Conservation (phyloP, 2,797 vertebrate genomes). For the Chloroceryle inda region DNA sequence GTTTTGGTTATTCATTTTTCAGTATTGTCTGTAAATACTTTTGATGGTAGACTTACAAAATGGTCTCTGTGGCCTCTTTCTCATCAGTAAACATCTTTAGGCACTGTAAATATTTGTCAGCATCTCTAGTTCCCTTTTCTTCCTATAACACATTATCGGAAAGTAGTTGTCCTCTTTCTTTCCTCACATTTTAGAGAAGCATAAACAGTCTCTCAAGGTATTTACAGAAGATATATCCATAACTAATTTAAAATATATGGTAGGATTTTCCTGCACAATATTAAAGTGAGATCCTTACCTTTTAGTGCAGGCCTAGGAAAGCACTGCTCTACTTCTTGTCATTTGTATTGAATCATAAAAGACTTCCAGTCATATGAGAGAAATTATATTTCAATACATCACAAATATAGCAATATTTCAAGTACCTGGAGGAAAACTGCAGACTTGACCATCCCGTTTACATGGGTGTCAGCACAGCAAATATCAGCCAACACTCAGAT, state of each 20-base stretch:
- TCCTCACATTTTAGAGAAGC: background rate
- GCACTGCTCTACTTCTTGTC: background rate
- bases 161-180: background rate
- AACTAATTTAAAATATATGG: background rate
- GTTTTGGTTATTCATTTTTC: background rate
- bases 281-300: background rate
- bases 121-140: background rate
- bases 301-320: background rate
- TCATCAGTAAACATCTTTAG: background rate
- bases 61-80: background rate
- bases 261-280: background rate
- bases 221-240: background rate
- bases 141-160: background rate
- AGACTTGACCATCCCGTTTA: background rate
- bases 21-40: background rate
- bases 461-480: background rate
- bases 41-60: background rate
- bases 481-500: background rate
- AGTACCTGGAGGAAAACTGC: background rate
- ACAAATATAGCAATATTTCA: background rate
- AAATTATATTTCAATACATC: background rate
- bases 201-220: background rate
- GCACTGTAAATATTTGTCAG: background rate
- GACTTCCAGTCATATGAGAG: background rate
- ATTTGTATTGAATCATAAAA: background rate